Conservation (phyloP, 2,888 invertebrate species). For the Cataglyphis livida region DNA sequence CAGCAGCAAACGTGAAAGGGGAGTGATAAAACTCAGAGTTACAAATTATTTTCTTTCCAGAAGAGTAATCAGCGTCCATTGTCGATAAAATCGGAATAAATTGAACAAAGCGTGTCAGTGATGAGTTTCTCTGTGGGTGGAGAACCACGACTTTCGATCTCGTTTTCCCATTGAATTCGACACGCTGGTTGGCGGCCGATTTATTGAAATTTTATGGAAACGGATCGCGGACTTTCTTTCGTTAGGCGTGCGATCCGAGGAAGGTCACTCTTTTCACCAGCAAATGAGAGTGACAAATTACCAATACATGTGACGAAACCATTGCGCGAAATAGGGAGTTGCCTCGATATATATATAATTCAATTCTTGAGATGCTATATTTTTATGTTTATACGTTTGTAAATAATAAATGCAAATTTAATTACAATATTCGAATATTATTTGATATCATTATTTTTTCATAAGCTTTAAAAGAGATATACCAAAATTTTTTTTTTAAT, state of each 20-base stretch:
- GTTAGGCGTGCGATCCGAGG: conserved; percentile 34
- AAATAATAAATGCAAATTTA: background rate
- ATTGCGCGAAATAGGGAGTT: background rate
- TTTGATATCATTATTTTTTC: background rate
- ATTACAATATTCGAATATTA: background rate
- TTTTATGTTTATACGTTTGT: background rate
- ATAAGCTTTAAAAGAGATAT: background rate
- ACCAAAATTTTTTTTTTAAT: background rate
- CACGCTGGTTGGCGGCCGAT: conserved; percentile 72
- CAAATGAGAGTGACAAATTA: conserved; percentile 10
- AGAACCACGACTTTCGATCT: conserved; percentile 47
- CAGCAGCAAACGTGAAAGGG: background rate
- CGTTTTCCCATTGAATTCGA: conserved; percentile 65
- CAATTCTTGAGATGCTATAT: background rate
- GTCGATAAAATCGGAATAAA: conserved; percentile 37
- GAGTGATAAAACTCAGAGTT: background rate
- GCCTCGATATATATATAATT: background rate
- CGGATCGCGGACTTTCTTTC: conserved; percentile 75
- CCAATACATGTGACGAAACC: background rate
- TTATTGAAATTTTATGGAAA: conserved; percentile 77
- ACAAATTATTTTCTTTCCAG: conserved; percentile 15
- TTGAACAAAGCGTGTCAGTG: conserved; percentile 51
- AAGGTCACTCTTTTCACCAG: conserved; percentile 74
- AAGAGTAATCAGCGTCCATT: conserved; percentile 21
- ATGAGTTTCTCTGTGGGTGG: conserved; percentile 48